A percentile compares a stretch with the other conserved stretches of the same genome.
Evolutionary conservation across 2,888 invertebrate species (phyloP).

Genomic region (Bugula neritina): DNA sequence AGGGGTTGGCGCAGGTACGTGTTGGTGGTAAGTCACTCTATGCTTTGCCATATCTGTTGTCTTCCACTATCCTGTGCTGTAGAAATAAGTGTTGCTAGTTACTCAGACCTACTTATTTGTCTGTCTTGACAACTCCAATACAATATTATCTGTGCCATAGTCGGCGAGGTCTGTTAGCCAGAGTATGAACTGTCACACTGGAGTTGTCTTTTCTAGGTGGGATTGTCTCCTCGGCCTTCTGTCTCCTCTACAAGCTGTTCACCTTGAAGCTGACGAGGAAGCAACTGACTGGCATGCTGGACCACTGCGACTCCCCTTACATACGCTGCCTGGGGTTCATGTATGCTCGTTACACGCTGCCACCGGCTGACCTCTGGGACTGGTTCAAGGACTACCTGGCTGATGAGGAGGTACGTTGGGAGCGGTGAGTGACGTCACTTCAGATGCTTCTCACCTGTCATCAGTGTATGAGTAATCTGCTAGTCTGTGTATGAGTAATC

Average conservation of each 20-base stretch:
- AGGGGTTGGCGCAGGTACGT: constrained; percentile 41
- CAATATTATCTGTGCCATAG: too few species aligned
- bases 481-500: too few species aligned
- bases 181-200: too few species aligned
- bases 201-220: constrained; percentile 73
- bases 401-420: constrained; percentile 74
- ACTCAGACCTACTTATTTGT: too few species aligned
- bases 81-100: too few species aligned
- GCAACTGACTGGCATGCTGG: constrained; percentile 89
- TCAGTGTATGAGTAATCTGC: too few species aligned
- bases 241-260: constrained; percentile 95
- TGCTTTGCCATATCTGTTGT: background rate
- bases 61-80: too few species aligned
- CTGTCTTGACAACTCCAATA: too few species aligned
- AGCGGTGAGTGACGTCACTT: constrained; percentile 21
- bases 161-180: too few species aligned
- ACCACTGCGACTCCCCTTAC: constrained; percentile 92
- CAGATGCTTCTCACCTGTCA: too few species aligned
- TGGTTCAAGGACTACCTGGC: constrained; percentile 96
- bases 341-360: constrained; percentile 86
- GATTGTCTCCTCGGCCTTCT: constrained; percentile 98
- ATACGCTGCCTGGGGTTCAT: constrained; percentile 87
- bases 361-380: constrained; percentile 87
- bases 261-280: constrained; percentile 93
- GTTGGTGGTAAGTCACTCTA: constrained; percentile 22